Conservation (phyloP, 1,140 invertebrate genomes). For the Mizuhopecten yessoensis region DNA sequence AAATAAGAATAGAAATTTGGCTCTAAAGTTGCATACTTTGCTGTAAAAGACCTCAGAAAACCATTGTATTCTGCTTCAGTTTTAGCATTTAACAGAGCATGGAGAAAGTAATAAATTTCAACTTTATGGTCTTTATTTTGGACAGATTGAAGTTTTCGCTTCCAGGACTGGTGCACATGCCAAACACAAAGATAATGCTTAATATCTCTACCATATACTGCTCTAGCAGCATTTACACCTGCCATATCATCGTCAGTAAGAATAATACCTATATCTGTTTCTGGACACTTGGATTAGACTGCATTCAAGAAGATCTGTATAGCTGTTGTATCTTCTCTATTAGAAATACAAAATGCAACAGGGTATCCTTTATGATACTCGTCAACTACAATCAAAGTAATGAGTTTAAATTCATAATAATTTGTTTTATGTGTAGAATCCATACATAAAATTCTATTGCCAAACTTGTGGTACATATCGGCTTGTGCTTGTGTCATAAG, state of each 20-base stretch:
- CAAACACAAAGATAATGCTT: conserved; percentile 51
- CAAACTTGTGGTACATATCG: conserved; percentile 50
- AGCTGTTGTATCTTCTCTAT: conserved; percentile 43
- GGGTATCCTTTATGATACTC: conserved; percentile 52
- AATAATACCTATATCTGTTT: conserved; percentile 43
- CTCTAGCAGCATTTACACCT: conserved; percentile 48
- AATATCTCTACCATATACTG: conserved; percentile 25
- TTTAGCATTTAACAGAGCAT: conserved; percentile 50
- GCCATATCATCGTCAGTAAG: conserved; percentile 53
- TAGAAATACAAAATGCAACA: conserved; percentile 52
- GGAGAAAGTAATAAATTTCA: conserved; percentile 40
- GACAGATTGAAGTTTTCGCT: conserved; percentile 30
- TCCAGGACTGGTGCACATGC: conserved; percentile 53
- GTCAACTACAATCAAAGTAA: conserved; percentile 48
- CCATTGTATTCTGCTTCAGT: conserved; percentile 19
- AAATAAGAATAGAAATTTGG: conserved; percentile 46
- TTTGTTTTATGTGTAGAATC: conserved; percentile 53
- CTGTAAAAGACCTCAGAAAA: conserved; percentile 36
- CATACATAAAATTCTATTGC: conserved; percentile 50
- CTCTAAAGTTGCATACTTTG: not conserved
- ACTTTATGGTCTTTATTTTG: conserved; percentile 45
- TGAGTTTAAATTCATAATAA: conserved; percentile 45
- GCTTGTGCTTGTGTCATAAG: conserved; percentile 50
- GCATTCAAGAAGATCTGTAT: conserved; percentile 36
- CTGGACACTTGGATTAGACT: conserved; percentile 45